Base-by-base conservation (phyloP, 2,888 invertebrate genomes). In the Campoplex nolae region DNA sequence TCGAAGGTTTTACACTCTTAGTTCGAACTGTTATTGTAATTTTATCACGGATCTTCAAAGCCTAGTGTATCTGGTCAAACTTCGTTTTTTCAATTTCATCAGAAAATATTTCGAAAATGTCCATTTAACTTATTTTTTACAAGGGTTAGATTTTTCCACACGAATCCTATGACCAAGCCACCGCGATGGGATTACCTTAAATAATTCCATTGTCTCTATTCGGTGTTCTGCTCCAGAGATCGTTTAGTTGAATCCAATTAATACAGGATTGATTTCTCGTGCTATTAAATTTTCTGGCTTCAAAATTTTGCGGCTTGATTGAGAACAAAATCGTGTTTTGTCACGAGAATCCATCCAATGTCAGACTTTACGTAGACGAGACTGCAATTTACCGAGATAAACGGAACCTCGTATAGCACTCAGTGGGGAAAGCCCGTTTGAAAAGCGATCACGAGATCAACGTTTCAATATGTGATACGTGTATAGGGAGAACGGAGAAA, bases 401-500 rank as follows among this genome's bases (percentile, higher is more conserved):
- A 79, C 51, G 75, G 62, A 67, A 62, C 18, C 23, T 75, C 65
- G 35, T 4, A 65, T 62, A 82, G 77, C 82, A 78, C 78, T 45
- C 48, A 54, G 77, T 42, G 51, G 56, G 56, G 75, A 51, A 71
- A 56, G 75, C 7, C 54, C 70, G 67, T 56, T 75, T 32, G 76
- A 83, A 83, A 83, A 67, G 54, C 62, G 76, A 86, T 86, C 79
- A 67, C 58, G 74, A 68, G 75, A 68, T 68, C 23, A 79, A 84
- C 76, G 76, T 83, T 83, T 83, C 83, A 54, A 74, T 85, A 68
- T 48, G 56, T 42, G 68, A 86, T 58, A 32, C 51, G 65, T 68
- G 78, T 58, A 71, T 58, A 82, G 58, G 23, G 23, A 23, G 23
- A 23, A 32, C 56, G 18, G 68, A 71, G 71, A 80, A 65, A 73